These are phyloP conservation scores for Spea hammondii DNA, from an alignment of 2,797 vertebrate species.

Conservation along the genomic window DNA sequence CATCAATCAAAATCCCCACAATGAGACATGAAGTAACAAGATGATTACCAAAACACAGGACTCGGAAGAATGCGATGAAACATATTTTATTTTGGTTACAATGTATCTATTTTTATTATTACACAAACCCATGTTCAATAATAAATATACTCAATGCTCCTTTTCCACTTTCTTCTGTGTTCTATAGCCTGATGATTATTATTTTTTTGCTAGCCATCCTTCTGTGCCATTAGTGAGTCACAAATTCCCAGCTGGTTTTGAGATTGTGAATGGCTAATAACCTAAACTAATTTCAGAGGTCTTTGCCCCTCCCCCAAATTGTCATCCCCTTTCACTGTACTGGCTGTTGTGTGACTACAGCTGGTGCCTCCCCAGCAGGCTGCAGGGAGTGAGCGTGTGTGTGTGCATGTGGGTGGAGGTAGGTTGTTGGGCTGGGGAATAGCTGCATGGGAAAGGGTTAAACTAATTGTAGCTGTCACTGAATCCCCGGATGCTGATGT, in stretches of 20 bases:
- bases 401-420: slow-evolving; percentile 41
- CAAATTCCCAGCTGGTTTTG: slow-evolving; percentile 43
- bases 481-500: slow-evolving; percentile 65
- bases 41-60: too few species aligned
- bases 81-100: too few species aligned
- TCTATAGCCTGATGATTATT: too few species aligned
- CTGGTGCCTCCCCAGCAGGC: slow-evolving; percentile 52
- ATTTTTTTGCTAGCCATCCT: slow-evolving; percentile 1
- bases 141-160: too few species aligned
- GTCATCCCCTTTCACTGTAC: slow-evolving; percentile 46
- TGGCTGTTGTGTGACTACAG: slow-evolving; percentile 31
- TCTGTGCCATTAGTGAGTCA: slow-evolving; percentile 41
- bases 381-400: slow-evolving; percentile 53
- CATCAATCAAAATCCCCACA: slow-evolving; percentile 25
- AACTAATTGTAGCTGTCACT: slow-evolving; percentile 59
- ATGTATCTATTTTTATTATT: too few species aligned
- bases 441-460: slow-evolving; percentile 55
- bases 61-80: too few species aligned
- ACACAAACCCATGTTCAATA: too few species aligned
- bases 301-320: slow-evolving; percentile 45
- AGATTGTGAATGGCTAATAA: slow-evolving; percentile 51
- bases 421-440: slow-evolving; percentile 16
- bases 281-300: slow-evolving; percentile 49
- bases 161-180: too few species aligned
- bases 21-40: too few species aligned